These are phyloP conservation scores for Ceratina australensis DNA, from an alignment of 1,140 invertebrate species.

Conservation along the genomic window DNA sequence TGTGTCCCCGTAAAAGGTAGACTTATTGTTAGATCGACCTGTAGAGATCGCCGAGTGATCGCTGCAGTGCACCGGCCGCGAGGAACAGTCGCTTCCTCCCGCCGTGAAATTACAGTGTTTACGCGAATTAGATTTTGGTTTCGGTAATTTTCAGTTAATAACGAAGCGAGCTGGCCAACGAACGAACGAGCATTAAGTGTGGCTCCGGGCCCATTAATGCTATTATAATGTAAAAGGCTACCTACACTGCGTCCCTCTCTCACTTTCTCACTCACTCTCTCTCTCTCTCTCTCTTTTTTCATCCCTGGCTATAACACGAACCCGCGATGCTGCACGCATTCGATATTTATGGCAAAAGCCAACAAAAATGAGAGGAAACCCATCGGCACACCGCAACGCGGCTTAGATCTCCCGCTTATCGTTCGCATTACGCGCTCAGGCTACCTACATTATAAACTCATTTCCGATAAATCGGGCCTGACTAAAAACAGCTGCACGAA, in stretches of 20 bases:
- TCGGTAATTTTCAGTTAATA: slow-evolving; percentile 75
- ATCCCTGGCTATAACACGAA: slow-evolving; percentile 17
- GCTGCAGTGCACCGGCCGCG: background rate
- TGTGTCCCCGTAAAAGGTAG: no score
- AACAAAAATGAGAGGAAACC: slow-evolving; percentile 46
- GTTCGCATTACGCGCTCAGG: slow-evolving; percentile 63
- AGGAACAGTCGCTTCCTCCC: slow-evolving; percentile 48
- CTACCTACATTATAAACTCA: slow-evolving; percentile 73
- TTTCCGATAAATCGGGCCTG: slow-evolving; percentile 70
- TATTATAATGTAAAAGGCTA: slow-evolving; percentile 68
- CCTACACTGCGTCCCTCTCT: slow-evolving; percentile 38
- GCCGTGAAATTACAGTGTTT: slow-evolving; percentile 68
- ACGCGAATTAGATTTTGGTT: slow-evolving; percentile 74
- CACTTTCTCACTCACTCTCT: slow-evolving; percentile 15
- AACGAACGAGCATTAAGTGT: slow-evolving; percentile 62
- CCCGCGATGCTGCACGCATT: slow-evolving; percentile 26
- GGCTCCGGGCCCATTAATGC: slow-evolving; percentile 64
- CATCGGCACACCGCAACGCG: background rate
- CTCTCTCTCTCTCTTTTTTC: slow-evolving; percentile 19
- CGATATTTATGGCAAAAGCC: slow-evolving; percentile 26
- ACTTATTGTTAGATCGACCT: no score
- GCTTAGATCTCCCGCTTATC: slow-evolving; percentile 65
- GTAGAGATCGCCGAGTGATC: no score
- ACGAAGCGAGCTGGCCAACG: slow-evolving; percentile 59
- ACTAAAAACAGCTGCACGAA: slow-evolving; percentile 65